phyloP scores from a whole-genome alignment of 2,888 invertebrate genomes.

The Iselma pallidipennis region DNA sequence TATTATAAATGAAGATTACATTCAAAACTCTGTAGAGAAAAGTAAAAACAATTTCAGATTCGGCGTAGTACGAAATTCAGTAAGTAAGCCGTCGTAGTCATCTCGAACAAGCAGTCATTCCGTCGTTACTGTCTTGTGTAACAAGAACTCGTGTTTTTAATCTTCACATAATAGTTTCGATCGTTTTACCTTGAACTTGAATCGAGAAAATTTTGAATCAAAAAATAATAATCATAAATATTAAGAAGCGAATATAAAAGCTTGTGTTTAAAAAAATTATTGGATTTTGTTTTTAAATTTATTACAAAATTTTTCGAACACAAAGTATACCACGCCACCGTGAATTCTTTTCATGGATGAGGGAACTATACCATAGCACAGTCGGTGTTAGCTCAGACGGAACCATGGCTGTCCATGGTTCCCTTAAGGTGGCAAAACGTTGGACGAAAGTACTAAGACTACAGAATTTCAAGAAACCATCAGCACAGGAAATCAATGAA shows the following conservation, averaged over 20 bases:
- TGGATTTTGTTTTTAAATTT: background rate
- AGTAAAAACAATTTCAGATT: slow-evolving; percentile 26
- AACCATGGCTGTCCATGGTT: slow-evolving; percentile 47
- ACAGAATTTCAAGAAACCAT: slow-evolving; percentile 51
- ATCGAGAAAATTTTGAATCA: background rate
- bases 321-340: background rate
- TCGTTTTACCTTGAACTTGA: background rate
- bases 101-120: slow-evolving; percentile 14
- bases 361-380: slow-evolving; percentile 11
- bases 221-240: background rate
- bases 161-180: background rate
- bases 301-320: background rate
- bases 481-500: slow-evolving; percentile 55
- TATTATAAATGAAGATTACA: slow-evolving; percentile 19
- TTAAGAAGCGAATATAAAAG: background rate
- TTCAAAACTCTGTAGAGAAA: slow-evolving; percentile 4
- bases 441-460: slow-evolving; percentile 56
- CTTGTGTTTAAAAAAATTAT: background rate
- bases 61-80: slow-evolving; percentile 29
- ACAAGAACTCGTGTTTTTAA: slow-evolving; percentile 7
- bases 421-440: slow-evolving; percentile 52
- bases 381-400: slow-evolving; percentile 40
- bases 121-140: slow-evolving; percentile 1
- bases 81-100: slow-evolving; percentile 15
- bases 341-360: background rate